phyloP scores from a whole-genome alignment of 2,888 invertebrate genomes.

The Odontomyia ornata region DNA sequence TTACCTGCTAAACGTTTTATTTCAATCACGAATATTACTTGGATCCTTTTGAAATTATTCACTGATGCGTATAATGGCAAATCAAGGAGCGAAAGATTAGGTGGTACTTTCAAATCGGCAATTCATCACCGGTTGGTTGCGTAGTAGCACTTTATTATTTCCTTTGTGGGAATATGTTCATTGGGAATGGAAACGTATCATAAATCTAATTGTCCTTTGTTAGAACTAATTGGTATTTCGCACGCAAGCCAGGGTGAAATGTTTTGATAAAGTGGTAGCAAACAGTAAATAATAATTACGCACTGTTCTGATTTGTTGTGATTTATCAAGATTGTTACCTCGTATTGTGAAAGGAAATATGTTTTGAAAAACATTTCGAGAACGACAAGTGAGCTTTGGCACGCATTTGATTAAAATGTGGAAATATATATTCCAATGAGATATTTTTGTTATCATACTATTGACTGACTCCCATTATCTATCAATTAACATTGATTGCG shows the following conservation, averaged over 20 bases:
- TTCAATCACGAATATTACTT: not conserved
- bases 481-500: too few relatives aligned
- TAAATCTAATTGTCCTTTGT: conserved; percentile 33
- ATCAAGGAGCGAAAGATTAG: too few relatives aligned
- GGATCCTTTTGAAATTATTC: not conserved
- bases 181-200: conserved; percentile 29
- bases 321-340: too few relatives aligned
- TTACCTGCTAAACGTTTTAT: not conserved
- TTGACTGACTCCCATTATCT: too few relatives aligned
- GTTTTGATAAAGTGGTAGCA: conserved; percentile 3
- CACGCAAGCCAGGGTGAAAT: conserved; percentile 12
- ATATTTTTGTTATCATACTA: too few relatives aligned
- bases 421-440: too few relatives aligned
- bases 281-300: too few relatives aligned
- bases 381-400: too few relatives aligned
- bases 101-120: not conserved
- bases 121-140: not conserved
- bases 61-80: conserved; percentile 1
- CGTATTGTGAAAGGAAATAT: too few relatives aligned
- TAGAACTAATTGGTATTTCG: conserved; percentile 6
- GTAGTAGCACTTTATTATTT: not conserved
- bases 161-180: not conserved
- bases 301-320: too few relatives aligned
- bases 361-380: too few relatives aligned
- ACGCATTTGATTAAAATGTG: too few relatives aligned